Evolutionary conservation across 2,797 vertebrate species (phyloP).

Genomic region (Alcedo atthis): DNA sequence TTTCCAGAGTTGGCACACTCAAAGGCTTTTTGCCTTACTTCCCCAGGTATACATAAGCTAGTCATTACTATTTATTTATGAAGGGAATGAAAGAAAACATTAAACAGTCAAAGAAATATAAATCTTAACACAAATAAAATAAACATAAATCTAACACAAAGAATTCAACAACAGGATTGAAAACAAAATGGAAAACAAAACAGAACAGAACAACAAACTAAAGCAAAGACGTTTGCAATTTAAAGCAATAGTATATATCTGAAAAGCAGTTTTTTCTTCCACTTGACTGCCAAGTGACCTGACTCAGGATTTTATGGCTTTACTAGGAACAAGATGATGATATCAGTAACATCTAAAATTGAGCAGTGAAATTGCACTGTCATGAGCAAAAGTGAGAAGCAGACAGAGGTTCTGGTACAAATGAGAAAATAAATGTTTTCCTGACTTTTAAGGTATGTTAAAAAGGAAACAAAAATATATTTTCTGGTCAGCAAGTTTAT

Average conservation of each 20-base stretch:
- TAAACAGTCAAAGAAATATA: constrained; percentile 60
- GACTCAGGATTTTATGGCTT: constrained; percentile 51
- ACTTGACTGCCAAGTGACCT: constrained; percentile 63
- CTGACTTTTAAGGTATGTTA: neutral
- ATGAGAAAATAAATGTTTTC: neutral
- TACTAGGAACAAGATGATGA: constrained; percentile 18
- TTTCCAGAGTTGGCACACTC: constrained; percentile 46
- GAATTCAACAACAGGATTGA: constrained; percentile 33
- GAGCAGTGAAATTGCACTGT: neutral
- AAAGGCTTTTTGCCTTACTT: constrained; percentile 50
- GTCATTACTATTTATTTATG: constrained; percentile 68
- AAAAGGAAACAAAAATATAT: neutral
- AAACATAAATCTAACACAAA: neutral
- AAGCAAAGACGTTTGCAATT: constrained; percentile 60
- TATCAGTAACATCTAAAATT: constrained; percentile 1
- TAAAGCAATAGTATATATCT: constrained; percentile 40
- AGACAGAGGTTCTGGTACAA: neutral
- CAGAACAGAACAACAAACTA: neutral
- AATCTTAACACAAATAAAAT: neutral
- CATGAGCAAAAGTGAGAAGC: neutral
- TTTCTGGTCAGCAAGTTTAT: neutral
- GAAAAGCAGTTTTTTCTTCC: constrained; percentile 55
- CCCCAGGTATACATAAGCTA: constrained; percentile 56
- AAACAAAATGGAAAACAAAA: neutral
- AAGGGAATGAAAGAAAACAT: constrained; percentile 54